A percentile compares a stretch with the other conserved stretches of the same genome.
Conservation (phyloP, 2,797 vertebrate genomes). For the Aeoliscus strigatus region DNA sequence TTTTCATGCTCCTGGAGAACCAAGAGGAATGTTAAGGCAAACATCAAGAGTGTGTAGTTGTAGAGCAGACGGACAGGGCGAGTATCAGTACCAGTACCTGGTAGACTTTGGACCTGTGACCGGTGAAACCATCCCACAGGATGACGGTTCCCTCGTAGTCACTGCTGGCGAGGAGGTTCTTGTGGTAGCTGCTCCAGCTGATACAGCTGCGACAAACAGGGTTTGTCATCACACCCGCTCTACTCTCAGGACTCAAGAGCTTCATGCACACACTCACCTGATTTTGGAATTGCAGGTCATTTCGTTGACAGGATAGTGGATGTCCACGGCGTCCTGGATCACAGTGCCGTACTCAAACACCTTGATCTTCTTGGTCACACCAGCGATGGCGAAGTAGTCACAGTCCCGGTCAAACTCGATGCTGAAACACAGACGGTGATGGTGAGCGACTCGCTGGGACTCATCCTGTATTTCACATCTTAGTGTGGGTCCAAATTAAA, state of each 20-base stretch:
- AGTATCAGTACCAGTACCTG: conserved; percentile 84
- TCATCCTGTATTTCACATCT: too few species aligned
- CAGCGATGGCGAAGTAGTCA: conserved; percentile 99
- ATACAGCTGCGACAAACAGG: conserved; percentile 85
- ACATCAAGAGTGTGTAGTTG: too few species aligned
- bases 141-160: conserved; percentile 99
- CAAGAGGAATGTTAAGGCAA: too few species aligned
- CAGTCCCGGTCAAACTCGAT: conserved; percentile 99
- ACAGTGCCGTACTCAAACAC: conserved; percentile 98
- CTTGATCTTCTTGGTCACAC: conserved; percentile 99
- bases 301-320: conserved; percentile 98
- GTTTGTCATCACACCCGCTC: neutral
- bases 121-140: conserved; percentile 98
- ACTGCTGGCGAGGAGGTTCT: conserved; percentile 97
- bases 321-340: conserved; percentile 98
- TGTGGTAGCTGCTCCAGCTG: conserved; percentile 99
- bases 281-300: conserved; percentile 99
- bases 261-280: conserved; percentile 73
- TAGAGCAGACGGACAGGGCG: too few species aligned
- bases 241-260: too few species aligned
- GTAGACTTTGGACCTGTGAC: conserved; percentile 97
- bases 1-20: conserved; percentile 92
- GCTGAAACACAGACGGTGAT: conserved; percentile 73
- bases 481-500: too few species aligned
- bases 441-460: too few species aligned